phyloP scores from a whole-genome alignment of 2,113 vertebrate genomes.

The Pteropus alecto region DNA sequence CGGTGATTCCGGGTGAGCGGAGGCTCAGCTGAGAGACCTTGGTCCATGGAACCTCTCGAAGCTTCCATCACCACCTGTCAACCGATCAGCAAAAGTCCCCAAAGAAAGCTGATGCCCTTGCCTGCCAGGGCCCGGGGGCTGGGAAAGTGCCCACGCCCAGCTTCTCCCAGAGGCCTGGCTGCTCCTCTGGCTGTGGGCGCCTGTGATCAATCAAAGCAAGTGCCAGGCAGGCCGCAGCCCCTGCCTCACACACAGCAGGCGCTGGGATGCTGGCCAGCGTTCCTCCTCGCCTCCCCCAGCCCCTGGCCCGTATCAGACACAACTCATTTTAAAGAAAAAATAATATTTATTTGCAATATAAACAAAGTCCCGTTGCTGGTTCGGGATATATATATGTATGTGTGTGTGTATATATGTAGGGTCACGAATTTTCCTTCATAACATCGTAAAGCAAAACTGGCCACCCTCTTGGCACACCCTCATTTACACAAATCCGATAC shows the following conservation, averaged over 20 bases:
- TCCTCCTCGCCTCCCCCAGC: background rate
- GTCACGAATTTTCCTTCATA: constrained; percentile 95
- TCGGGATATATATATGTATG: constrained; percentile 87
- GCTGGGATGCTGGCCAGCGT: fast-evolving
- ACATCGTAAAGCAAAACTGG: constrained; percentile 91
- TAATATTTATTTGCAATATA: constrained; percentile 99
- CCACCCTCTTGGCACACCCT: constrained; percentile 88
- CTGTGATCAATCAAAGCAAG: background rate
- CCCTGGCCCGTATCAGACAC: constrained; percentile 56
- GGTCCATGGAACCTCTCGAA: background rate
- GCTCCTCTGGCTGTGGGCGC: background rate
- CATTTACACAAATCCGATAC: constrained; percentile 88
- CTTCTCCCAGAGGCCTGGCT: too few species aligned
- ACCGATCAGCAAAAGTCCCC: too few species aligned
- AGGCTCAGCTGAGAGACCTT: background rate
- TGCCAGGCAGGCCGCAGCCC: background rate
- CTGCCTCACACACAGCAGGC: background rate
- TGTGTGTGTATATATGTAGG: constrained; percentile 82
- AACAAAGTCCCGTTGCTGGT: constrained; percentile 96
- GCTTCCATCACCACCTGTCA: background rate
- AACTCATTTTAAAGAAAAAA: constrained; percentile 94
- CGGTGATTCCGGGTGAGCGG: background rate
- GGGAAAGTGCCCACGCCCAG: background rate
- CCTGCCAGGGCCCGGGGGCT: background rate
- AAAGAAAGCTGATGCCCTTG: background rate